phyloP scores from a whole-genome alignment of 2,888 invertebrate genomes.

The Watsonalla cultraria region DNA sequence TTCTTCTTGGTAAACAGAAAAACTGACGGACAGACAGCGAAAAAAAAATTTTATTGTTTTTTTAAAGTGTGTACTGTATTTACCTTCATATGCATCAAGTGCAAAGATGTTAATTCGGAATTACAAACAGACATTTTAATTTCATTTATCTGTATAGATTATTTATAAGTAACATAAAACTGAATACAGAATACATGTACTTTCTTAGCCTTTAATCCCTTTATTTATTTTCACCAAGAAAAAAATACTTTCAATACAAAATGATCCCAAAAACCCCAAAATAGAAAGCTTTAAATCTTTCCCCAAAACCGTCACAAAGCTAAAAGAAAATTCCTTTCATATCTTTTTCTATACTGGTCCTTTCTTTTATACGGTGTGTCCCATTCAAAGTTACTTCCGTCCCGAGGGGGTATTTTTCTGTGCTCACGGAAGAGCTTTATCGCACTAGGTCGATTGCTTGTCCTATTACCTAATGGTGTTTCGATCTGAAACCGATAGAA shows the following conservation, averaged over 20 bases:
- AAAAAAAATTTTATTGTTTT: no score
- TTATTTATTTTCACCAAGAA: no score
- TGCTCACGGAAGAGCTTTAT: background rate
- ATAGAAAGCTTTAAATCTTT: background rate
- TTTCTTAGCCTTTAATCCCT: no score
- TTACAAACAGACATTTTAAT: no score
- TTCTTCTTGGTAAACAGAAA: no score
- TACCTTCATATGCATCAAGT: no score
- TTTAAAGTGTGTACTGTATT: no score
- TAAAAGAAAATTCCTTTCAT: background rate
- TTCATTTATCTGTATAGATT: no score
- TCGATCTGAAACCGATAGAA: background rate
- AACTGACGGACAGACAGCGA: no score
- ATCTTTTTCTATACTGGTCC: background rate
- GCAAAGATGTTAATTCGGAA: no score
- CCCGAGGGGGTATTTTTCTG: background rate
- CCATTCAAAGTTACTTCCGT: background rate
- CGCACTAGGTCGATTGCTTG: background rate
- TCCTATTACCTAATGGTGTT: background rate
- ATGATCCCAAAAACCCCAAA: background rate
- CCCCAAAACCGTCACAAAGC: background rate
- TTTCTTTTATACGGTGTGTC: background rate
- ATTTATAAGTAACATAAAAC: no score
- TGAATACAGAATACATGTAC: no score
- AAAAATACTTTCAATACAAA: background rate